These are phyloP conservation scores for Dufourea novaeangliae DNA, from an alignment of 1,140 invertebrate genomes.

Conservation along the genomic window DNA sequence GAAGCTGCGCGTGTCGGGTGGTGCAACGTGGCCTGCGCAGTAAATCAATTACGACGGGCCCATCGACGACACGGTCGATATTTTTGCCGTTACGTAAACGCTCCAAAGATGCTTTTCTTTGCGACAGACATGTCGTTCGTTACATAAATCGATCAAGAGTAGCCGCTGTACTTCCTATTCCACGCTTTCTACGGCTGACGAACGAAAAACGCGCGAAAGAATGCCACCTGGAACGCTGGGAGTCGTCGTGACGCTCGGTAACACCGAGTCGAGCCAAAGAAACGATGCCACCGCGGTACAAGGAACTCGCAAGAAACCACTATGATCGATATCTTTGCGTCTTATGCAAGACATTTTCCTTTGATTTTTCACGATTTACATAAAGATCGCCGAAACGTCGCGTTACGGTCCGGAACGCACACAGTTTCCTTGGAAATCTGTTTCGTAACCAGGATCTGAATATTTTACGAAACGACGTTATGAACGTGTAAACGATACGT, in stretches of 20 bases:
- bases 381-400: no score
- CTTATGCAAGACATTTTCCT: background rate
- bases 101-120: background rate
- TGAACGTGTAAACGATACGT: no score
- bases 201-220: background rate
- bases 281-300: background rate
- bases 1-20: background rate
- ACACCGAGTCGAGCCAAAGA: background rate
- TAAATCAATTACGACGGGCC: background rate
- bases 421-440: no score
- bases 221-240: background rate
- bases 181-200: background rate
- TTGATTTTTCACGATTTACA: no score
- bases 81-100: background rate
- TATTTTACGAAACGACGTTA: no score
- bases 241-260: background rate
- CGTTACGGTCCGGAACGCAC: no score
- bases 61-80: background rate
- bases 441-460: no score
- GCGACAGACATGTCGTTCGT: background rate
- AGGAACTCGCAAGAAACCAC: background rate
- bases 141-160: constrained; percentile 6
- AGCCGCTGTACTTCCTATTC: background rate
- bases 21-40: background rate
- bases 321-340: background rate